A percentile compares a stretch with the other conserved stretches of the same genome.
Conservation (phyloP, 2,113 vertebrate species). For the Pygoscelis adeliae region DNA sequence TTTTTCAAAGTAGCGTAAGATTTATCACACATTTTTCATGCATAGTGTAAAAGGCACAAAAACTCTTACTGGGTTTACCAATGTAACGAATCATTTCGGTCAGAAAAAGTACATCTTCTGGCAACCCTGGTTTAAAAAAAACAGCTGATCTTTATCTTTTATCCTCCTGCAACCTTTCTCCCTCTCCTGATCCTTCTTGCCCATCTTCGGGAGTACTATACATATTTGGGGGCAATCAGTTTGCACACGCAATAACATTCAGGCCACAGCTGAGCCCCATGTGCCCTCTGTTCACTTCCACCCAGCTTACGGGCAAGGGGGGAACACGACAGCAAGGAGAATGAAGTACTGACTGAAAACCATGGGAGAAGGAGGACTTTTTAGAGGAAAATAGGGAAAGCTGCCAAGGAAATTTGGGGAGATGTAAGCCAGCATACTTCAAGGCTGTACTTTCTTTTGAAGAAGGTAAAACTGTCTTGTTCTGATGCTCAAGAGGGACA, state of each 20-base stretch:
- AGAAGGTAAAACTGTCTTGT: background rate
- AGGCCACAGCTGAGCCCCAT: fast-evolving
- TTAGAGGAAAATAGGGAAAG: background rate
- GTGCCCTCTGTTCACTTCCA: background rate
- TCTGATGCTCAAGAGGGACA: background rate
- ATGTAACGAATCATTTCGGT: background rate
- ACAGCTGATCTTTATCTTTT: background rate
- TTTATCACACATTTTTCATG: background rate
- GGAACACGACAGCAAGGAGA: background rate
- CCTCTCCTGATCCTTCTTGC: background rate
- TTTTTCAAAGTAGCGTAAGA: background rate
- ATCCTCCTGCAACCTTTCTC: fast-evolving
- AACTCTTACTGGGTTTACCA: background rate
- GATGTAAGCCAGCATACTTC: background rate
- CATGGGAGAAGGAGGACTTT: background rate
- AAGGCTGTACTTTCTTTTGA: background rate
- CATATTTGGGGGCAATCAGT: background rate
- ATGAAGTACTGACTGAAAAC: background rate
- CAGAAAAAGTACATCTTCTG: background rate
- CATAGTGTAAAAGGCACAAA: background rate
- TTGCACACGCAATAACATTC: background rate
- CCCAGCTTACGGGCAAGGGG: background rate
- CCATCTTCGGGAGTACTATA: background rate
- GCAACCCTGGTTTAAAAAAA: background rate
- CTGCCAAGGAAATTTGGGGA: background rate